Evolutionary conservation across 2,797 vertebrate species (phyloP), one percentile per base, ranked within the genome.

Genomic region (Ctenochaetus hawaiiensis): DNA sequence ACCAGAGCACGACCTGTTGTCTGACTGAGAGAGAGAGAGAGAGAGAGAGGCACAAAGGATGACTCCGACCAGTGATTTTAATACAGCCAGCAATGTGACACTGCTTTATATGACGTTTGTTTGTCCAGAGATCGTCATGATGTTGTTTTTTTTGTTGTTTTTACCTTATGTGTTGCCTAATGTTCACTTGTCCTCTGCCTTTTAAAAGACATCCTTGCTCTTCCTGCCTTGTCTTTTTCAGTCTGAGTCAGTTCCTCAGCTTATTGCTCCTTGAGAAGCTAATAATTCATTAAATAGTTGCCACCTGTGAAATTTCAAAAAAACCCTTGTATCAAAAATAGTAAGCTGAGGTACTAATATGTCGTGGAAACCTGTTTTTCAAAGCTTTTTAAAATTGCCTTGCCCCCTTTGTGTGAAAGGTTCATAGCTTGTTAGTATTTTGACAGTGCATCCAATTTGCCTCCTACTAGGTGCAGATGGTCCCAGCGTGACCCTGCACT

Each of bases 401-500:
- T 30, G 23, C 51, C 48, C 30, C 52, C 2, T 65, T 56, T 69
- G 16, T 44, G 39, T 61, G 41, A 59, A 83, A 67, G 37, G 18
- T 58, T 20, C 44, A 18, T 18, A 66, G 70, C 60, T 73, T 58
- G 64, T 67, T 78, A 64, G 66, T 7, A 71, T 34, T 81, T 77
- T 78, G 57, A 73, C 66, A 61, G 77, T 63, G 68, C 16, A 58
- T 81, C 45, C 52, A 72, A 23, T 76, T 81, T 56, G 30, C 61
- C 47, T 71, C 56, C 67, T 64, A 23, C 43, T 67, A 81, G 72
- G 71, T 82, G 66, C 79, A 89, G 78, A 87, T 82, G 82, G 75
- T 83, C 82, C 70, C 82, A 83, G 74, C 73, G 54, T 85, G 87
- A 87, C 76, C 54, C 54, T 69, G 60, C 54, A 59, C 51, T 78